Evolutionary conservation across 1,140 invertebrate genomes (phyloP), one percentile per base, ranked within the genome.

Genomic region (Drosophila arawakana): DNA sequence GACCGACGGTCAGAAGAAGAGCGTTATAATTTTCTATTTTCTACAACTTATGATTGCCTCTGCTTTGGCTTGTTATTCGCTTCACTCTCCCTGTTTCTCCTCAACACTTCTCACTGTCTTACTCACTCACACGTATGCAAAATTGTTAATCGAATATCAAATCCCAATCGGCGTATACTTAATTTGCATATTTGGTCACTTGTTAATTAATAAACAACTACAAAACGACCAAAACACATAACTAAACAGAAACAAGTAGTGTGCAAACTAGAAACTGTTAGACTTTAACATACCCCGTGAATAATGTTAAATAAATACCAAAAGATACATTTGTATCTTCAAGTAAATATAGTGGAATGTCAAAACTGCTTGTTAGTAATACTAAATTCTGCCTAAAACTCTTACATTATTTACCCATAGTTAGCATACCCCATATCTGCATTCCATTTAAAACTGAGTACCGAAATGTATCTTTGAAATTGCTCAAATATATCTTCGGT

Each of bases 101-200:
- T 8, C 4, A 7, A n/a, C 46, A 39, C 18, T 34, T 8, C 9
- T n/a, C 10, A n/a, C 15, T 18, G 8, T 18, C 35, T 6, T 34
- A 54, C 18, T 39, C 30, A 0, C 15, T 34, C 2, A 7, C 30
- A 7, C 47, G 15, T 60, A 44, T 67, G 63, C 70, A 44, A 67
- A 73, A 9, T 50, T 67, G 63, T 67, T 73, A 57, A 54, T 65
- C 63, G 47, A 73, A 73, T 49, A 55, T 8, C 72, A 30, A 70
- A 62, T 74, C 66, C 50, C 66, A 74, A 71, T 78, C 58, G 76
- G 34, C 35, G 65, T 59, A 65, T 78, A 49, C 58, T 61, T 54
- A 76, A 89, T 88, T 88, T 89, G 84, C 83, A 88, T 89, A 88
- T 89, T 89, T 88, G 73, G 80, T 72, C 83, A 89, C 84, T 88